Conservation (phyloP, 1,140 invertebrate species). For the Sarcophaga peregrina region DNA sequence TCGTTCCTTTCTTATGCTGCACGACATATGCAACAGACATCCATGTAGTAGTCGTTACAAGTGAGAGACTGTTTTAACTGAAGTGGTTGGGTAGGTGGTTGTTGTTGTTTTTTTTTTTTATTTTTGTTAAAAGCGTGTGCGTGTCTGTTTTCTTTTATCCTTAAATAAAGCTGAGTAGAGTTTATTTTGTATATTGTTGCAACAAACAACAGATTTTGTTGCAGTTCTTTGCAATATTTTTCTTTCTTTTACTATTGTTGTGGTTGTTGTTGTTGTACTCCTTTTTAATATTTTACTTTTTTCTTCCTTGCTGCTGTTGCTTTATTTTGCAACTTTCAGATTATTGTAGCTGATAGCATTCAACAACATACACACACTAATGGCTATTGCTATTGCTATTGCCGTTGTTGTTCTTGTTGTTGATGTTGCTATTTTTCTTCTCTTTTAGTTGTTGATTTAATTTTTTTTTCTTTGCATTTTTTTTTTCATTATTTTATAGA, state of each 20-base stretch:
- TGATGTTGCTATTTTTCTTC: background rate
- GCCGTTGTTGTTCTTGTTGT: background rate
- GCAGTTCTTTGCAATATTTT: background rate
- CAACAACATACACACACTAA: constrained; percentile 12
- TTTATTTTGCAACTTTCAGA: constrained; percentile 15
- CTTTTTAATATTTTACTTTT: background rate
- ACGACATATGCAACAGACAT: background rate
- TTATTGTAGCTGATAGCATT: constrained; percentile 31
- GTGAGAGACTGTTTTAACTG: background rate
- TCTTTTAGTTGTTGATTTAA: background rate
- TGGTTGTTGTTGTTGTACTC: too few relatives aligned
- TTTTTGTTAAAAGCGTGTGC: too few relatives aligned
- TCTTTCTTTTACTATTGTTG: background rate
- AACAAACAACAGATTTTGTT: constrained; percentile 29
- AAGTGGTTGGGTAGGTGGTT: background rate
- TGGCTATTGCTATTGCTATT: constrained; percentile 5
- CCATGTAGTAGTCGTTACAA: background rate
- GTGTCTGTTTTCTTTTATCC: too few relatives aligned
- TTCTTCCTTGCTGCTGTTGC: background rate
- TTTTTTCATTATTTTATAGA: background rate
- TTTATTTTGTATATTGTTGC: constrained; percentile 28
- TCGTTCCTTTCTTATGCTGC: background rate
- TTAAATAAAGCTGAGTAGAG: background rate
- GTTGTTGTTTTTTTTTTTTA: background rate
- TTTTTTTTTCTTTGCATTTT: background rate